phyloP scores from a whole-genome alignment of 2,797 vertebrate genomes.

The Pyrrhura leucotis region DNA sequence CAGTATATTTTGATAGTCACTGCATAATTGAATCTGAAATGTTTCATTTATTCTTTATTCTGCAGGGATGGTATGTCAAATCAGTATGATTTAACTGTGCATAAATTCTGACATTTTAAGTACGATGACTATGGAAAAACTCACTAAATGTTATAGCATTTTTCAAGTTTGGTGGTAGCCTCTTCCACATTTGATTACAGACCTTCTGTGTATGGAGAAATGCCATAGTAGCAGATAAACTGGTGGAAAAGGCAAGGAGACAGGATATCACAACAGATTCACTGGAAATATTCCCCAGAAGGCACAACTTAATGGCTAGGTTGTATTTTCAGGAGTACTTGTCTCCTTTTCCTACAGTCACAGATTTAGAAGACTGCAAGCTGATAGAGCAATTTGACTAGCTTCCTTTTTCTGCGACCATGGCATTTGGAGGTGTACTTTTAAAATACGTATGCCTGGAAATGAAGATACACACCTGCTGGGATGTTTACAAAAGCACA shows the following conservation, averaged over 20 bases:
- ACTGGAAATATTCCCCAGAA: not conserved
- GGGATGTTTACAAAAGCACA: not conserved
- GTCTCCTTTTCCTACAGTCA: not conserved
- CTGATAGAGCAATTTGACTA: not conserved
- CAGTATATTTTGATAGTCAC: slow-evolving; percentile 6
- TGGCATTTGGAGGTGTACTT: not conserved
- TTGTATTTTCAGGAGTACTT: not conserved
- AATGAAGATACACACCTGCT: not conserved
- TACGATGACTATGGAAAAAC: not conserved
- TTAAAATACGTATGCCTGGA: not conserved
- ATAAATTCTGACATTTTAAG: slow-evolving; percentile 38
- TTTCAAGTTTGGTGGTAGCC: not conserved
- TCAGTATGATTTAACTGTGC: not conserved
- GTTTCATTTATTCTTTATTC: slow-evolving; percentile 26
- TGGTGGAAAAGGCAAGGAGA: not conserved
- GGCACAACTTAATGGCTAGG: not conserved
- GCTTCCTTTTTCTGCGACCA: not conserved
- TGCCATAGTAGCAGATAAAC: not conserved
- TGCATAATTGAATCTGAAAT: slow-evolving; percentile 29
- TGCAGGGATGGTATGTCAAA: not conserved
- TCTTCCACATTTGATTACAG: not conserved
- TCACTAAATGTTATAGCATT: not conserved
- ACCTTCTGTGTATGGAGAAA: not conserved
- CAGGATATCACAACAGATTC: not conserved
- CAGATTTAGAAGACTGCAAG: not conserved